Evolutionary conservation across 1,140 invertebrate genomes (phyloP).

Genomic region (Ceratosolen solmsi): DNA sequence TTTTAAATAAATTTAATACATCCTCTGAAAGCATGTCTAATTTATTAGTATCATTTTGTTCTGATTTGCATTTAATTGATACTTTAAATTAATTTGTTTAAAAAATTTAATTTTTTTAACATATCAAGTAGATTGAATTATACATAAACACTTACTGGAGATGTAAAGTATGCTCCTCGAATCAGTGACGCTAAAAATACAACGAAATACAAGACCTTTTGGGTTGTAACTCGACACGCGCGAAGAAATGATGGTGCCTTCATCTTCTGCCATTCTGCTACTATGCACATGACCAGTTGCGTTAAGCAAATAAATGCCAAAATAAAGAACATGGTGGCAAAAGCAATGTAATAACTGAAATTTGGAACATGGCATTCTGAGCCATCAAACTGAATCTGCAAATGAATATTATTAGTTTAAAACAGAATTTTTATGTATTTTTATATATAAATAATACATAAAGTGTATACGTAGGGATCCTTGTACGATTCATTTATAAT

Average conservation of each 20-base stretch:
- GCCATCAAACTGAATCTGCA: slow-evolving; percentile 81
- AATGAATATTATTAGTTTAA: slow-evolving; percentile 39
- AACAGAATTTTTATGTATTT: too few relatives aligned
- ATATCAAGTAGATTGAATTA: background rate
- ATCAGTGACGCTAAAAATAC: slow-evolving; percentile 90
- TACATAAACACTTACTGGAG: slow-evolving; percentile 79
- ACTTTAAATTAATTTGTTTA: too few relatives aligned
- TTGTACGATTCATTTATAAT: too few relatives aligned
- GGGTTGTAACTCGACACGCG: slow-evolving; percentile 90
- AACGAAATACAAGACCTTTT: slow-evolving; percentile 92
- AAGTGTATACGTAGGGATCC: too few relatives aligned
- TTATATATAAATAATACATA: too few relatives aligned
- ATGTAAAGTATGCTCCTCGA: slow-evolving; percentile 91
- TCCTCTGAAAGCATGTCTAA: too few relatives aligned
- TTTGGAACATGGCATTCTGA: slow-evolving; percentile 78
- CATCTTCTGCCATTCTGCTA: slow-evolving; percentile 86
- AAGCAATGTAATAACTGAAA: slow-evolving; percentile 81
- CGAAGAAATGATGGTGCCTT: slow-evolving; percentile 86
- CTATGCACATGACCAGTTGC: slow-evolving; percentile 88
- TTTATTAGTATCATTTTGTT: too few relatives aligned
- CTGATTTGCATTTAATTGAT: too few relatives aligned
- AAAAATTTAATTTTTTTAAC: too few relatives aligned
- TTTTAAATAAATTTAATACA: too few relatives aligned
- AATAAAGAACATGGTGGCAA: slow-evolving; percentile 86
- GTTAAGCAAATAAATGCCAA: slow-evolving; percentile 89